These are phyloP conservation scores for Aurelia sp. DNA, from an alignment of 30 jellyfish, hydroid and myxozoan species.

Conservation along the genomic window DNA sequence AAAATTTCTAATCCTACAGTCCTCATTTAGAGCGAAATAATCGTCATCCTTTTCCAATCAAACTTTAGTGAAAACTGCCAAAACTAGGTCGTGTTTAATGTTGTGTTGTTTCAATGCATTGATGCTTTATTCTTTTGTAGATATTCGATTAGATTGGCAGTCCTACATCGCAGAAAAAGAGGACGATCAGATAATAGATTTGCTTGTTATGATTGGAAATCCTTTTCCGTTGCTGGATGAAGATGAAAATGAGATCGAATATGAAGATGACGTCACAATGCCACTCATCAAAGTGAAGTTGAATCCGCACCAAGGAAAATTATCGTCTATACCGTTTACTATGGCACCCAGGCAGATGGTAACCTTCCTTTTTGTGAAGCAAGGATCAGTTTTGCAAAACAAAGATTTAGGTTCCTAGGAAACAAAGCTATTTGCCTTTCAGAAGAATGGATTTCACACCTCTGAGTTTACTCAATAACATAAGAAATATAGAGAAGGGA, in stretches of 20 bases:
- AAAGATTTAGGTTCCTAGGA: no score
- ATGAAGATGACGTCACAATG: conserved; percentile 35
- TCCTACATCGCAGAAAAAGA: conserved; percentile 66
- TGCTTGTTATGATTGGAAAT: conserved; percentile 84
- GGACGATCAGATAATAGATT: conserved; percentile 72
- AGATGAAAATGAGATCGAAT: conserved; percentile 59
- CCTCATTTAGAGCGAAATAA: no score
- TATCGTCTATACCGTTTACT: conserved; percentile 59
- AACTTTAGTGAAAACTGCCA: no score
- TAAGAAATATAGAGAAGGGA: no score
- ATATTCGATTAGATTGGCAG: conserved; percentile 92
- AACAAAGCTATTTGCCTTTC: no score
- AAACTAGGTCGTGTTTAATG: no score
- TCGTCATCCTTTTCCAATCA: no score
- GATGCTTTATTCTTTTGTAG: conserved; percentile 21
- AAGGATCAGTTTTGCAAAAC: no score
- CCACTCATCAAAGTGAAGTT: conserved; percentile 73
- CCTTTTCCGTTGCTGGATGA: conserved; percentile 83
- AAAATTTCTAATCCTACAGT: no score
- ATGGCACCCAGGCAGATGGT: conserved; percentile 84
- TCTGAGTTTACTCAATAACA: no score
- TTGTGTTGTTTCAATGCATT: neutral
- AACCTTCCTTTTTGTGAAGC: neutral
- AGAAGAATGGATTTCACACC: no score
- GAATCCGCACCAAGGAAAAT: conserved; percentile 78